Percentiles rank a stretch among this genome's conserved stretches.
Conservation (phyloP, 2,888 invertebrate genomes). For the Pammene aurita region DNA sequence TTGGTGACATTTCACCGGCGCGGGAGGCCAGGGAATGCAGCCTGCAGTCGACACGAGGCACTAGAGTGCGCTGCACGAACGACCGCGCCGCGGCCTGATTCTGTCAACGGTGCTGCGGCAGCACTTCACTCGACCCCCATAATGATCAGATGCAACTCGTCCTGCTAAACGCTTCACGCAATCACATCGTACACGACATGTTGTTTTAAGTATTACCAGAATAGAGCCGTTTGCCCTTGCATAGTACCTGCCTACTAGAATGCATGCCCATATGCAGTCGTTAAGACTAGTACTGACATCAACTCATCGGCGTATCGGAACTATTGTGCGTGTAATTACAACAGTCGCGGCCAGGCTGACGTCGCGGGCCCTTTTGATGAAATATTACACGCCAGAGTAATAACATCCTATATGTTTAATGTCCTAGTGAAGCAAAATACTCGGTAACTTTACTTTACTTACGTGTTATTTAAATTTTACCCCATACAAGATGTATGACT, state of each 20-base stretch:
- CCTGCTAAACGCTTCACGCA: conserved; percentile 1
- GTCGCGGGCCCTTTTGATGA: conserved; percentile 48
- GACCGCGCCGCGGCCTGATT: conserved; percentile 29
- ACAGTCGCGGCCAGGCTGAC: conserved; percentile 42
- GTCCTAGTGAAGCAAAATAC: neutral
- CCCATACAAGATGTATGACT: neutral
- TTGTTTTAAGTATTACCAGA: conserved; percentile 7
- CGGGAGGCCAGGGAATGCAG: conserved; percentile 66
- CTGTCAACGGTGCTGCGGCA: conserved; percentile 19
- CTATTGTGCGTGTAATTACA: conserved; percentile 45
- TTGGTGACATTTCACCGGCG: conserved; percentile 81
- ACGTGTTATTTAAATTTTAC: neutral
- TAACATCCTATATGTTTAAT: conserved; percentile 8
- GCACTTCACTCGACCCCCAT: conserved; percentile 35
- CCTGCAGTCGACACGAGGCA: conserved; percentile 57
- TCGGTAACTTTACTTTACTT: neutral
- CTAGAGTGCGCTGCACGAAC: conserved; percentile 55
- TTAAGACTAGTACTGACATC: conserved; percentile 24
- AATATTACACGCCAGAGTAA: conserved; percentile 17
- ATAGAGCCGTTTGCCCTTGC: conserved; percentile 13
- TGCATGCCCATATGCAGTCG: neutral
- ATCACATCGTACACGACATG: neutral
- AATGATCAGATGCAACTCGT: conserved; percentile 35
- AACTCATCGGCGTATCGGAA: conserved; percentile 17
- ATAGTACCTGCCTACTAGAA: conserved; percentile 13